Evolutionary conservation across 2,797 vertebrate species (phyloP).

Genomic region (Phalanger gymnotis): DNA sequence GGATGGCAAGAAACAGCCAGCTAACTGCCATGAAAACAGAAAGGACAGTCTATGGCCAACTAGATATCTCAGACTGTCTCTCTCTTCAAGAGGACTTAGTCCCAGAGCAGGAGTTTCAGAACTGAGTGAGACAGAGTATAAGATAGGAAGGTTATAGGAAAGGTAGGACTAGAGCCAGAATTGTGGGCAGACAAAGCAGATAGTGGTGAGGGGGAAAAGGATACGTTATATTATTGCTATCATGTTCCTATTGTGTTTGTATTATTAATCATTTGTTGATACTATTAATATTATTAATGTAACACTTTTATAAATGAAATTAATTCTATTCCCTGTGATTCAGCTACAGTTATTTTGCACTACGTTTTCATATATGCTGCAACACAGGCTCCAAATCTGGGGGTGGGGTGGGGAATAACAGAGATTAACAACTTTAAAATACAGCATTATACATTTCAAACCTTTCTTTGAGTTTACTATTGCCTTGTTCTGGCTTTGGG

Average conservation of each 20-base stretch:
- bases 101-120: not conserved
- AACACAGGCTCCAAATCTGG: not conserved
- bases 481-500: not conserved
- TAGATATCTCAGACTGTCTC: not conserved
- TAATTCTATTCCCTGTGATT: not conserved
- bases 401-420: not conserved
- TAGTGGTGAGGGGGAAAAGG: not conserved
- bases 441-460: not conserved
- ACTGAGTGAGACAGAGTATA: not conserved
- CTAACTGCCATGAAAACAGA: not conserved
- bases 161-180: not conserved
- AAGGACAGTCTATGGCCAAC: not conserved
- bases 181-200: not conserved
- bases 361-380: not conserved
- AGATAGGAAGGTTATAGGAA: not conserved
- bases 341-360: not conserved
- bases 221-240: not conserved
- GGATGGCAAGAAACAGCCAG: not conserved
- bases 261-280: not conserved
- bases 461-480: not conserved
- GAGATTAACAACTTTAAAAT: not conserved
- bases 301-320: not conserved
- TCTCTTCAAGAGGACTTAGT: not conserved
- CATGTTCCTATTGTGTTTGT: not conserved
- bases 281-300: not conserved